Conservation (phyloP, 2,797 vertebrate genomes). For the Hemitrygon akajei region DNA sequence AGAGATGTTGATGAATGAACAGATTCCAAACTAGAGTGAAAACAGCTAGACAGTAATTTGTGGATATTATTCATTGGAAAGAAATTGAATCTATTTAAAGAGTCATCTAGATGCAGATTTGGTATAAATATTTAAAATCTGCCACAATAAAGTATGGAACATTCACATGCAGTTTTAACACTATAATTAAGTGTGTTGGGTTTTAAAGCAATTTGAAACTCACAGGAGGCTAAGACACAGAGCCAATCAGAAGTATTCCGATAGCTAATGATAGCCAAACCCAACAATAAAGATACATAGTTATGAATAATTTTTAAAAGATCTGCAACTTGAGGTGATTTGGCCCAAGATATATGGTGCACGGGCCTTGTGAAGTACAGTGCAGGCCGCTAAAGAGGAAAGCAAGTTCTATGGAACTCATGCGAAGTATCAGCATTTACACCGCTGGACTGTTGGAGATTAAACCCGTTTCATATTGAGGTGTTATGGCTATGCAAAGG, state of each 20-base stretch:
- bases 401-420: not conserved
- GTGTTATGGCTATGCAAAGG: not conserved
- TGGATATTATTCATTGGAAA: not conserved
- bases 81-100: not conserved
- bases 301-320: not conserved
- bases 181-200: not conserved
- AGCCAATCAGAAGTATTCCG: not conserved
- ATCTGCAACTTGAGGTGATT: not conserved
- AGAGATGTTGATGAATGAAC: not conserved
- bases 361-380: not conserved
- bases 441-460: not conserved
- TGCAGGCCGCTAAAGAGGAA: not conserved
- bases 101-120: not conserved
- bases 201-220: not conserved
- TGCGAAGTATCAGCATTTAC: not conserved
- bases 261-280: not conserved
- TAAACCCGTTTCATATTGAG: not conserved
- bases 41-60: not conserved
- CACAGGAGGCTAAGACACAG: not conserved
- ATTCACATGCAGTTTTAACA: not conserved
- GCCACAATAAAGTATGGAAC: not conserved
- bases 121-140: not conserved
- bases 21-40: not conserved
- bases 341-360: not conserved
- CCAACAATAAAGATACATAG: not conserved